These are phyloP conservation scores for Chamaetylas fuelleborni DNA, from an alignment of 2,113 vertebrate species.

Conservation along the genomic window DNA sequence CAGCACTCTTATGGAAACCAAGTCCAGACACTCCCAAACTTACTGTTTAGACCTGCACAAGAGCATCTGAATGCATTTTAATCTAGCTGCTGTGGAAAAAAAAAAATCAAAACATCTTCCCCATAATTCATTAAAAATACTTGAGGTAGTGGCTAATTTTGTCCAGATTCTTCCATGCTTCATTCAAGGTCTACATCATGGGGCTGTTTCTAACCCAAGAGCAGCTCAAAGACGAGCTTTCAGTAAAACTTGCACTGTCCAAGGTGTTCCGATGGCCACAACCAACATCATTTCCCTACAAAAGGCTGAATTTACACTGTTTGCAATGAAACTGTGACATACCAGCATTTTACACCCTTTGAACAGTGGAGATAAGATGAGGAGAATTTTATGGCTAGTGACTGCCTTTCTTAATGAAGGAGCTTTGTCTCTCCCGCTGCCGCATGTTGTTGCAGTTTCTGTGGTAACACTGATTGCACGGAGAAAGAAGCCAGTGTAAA, in stretches of 20 bases:
- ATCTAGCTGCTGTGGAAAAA: neutral
- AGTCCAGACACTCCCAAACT: neutral
- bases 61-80: neutral
- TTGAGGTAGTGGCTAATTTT: neutral
- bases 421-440: neutral
- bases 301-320: neutral
- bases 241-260: neutral
- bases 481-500: neutral
- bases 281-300: neutral
- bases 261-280: neutral
- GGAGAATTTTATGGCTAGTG: neutral
- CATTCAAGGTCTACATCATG: neutral
- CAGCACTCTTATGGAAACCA: neutral
- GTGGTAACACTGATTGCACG: conserved; percentile 44
- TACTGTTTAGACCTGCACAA: neutral
- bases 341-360: neutral
- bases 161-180: neutral
- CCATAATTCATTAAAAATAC: neutral
- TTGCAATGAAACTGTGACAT: neutral
- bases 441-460: conserved; percentile 40
- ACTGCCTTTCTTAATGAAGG: conserved; percentile 24
- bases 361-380: neutral
- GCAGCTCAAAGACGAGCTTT: neutral
- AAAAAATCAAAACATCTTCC: neutral
- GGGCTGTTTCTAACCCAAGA: neutral